phyloP scores from a whole-genome alignment of 2,797 vertebrate species.

The Smutsia gigantea region DNA sequence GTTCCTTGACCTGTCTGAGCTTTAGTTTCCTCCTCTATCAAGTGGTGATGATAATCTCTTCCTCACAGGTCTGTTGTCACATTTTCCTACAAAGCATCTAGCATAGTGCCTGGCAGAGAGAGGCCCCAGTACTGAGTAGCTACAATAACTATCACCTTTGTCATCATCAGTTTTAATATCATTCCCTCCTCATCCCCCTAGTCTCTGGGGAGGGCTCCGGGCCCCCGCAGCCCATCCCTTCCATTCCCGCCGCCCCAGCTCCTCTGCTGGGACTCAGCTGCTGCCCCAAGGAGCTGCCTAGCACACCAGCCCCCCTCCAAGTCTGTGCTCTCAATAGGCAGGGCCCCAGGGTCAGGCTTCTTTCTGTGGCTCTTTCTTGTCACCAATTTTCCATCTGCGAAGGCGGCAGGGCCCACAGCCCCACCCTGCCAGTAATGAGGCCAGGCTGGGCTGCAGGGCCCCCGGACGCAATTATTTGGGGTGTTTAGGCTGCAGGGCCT shows the following conservation, averaged over 20 bases:
- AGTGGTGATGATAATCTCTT: not conserved
- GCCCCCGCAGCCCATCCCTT: not conserved
- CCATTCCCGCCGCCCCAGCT: not conserved
- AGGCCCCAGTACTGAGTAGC: not conserved
- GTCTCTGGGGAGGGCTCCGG: not conserved
- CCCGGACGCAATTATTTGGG: conserved; percentile 86
- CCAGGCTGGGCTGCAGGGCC: conserved; percentile 85
- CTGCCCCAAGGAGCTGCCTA: conserved; percentile 25
- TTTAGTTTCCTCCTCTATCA: not conserved
- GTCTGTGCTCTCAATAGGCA: conserved; percentile 78
- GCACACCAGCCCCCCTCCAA: not conserved
- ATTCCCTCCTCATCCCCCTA: not conserved
- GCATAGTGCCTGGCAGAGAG: not conserved
- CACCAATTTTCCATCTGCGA: conserved; percentile 85
- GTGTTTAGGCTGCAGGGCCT: conserved; percentile 87
- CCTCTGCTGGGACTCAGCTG: conserved; percentile 61
- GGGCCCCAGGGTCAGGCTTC: conserved; percentile 84
- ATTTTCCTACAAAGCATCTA: not conserved
- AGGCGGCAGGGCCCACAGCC: conserved; percentile 75
- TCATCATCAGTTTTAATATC: not conserved
- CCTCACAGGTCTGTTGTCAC: not conserved
- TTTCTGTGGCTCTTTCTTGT: conserved; percentile 86
- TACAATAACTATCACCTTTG: not conserved
- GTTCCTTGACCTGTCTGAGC: not conserved
- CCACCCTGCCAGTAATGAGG: conserved; percentile 86